Evolutionary conservation across 92 coral and sea anemone genomes (phyloP).

Genomic region (Scolanthus callimorphus): DNA sequence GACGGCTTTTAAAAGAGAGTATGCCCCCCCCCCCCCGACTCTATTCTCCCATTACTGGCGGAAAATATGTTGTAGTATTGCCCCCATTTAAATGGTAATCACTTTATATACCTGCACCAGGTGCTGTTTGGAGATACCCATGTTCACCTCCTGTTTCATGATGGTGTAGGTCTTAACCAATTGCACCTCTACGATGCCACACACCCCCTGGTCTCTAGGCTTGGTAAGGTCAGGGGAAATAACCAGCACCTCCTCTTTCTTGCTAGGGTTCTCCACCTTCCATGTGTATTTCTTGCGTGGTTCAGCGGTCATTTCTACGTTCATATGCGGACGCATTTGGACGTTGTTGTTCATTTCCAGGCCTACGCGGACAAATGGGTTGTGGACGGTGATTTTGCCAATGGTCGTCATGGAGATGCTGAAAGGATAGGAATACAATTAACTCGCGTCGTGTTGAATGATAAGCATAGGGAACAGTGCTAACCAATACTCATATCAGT

Average conservation of each 20-base stretch:
- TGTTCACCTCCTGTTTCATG: neutral
- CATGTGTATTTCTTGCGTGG: conserved; percentile 20
- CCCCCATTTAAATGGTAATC: too few relatives aligned
- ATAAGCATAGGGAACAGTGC: too few relatives aligned
- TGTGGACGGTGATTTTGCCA: conserved; percentile 37
- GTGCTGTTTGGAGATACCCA: conserved; percentile 6
- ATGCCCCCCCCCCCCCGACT: too few relatives aligned
- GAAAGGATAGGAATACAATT: too few relatives aligned
- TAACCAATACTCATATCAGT: too few relatives aligned
- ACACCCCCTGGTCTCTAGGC: conserved; percentile 7
- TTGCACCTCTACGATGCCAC: conserved; percentile 13
- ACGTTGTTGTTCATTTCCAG: conserved; percentile 22
- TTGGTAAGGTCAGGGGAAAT: conserved; percentile 36
- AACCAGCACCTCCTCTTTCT: conserved; percentile 20
- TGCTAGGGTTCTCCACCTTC: conserved; percentile 24
- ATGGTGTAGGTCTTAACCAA: neutral
- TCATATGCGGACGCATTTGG: conserved; percentile 14
- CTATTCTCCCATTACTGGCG: too few relatives aligned
- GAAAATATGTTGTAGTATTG: too few relatives aligned
- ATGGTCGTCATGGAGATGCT: conserved; percentile 49
- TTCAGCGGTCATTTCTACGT: neutral
- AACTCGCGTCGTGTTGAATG: too few relatives aligned
- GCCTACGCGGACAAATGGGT: conserved; percentile 78
- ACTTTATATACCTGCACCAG: conserved; percentile 23
- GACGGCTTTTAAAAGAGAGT: too few relatives aligned